phyloP scores from a whole-genome alignment of 2,113 vertebrate genomes.

The Mixornis gularis region DNA sequence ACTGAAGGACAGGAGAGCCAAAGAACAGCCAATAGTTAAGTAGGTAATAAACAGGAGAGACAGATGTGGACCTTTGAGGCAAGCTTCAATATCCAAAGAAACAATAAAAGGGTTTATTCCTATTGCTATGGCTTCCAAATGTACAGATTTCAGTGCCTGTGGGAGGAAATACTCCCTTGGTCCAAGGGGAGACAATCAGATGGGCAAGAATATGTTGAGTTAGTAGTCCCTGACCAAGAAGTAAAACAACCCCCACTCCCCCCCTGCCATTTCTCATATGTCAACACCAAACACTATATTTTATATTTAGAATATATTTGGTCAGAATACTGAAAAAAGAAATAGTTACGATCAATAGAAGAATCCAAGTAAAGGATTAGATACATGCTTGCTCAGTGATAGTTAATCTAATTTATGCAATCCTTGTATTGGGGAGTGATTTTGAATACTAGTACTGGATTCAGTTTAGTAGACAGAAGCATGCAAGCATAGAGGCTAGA shows the following conservation, averaged over 20 bases:
- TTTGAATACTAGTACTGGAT: neutral
- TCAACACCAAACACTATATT: neutral
- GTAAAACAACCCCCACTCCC: neutral
- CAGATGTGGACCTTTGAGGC: neutral
- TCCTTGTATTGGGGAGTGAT: neutral
- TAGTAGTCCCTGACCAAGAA: neutral
- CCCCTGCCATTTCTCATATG: neutral
- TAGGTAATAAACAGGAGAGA: neutral
- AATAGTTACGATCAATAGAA: neutral
- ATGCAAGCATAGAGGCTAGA: neutral
- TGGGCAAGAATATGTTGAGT: neutral
- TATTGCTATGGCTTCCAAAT: neutral
- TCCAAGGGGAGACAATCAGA: neutral
- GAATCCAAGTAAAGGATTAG: neutral
- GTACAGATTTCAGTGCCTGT: neutral
- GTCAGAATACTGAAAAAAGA: neutral
- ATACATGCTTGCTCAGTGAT: neutral
- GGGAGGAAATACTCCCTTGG: neutral
- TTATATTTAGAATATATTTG: neutral
- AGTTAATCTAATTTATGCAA: neutral
- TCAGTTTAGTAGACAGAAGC: neutral
- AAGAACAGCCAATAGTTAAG: neutral
- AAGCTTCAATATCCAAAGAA: neutral
- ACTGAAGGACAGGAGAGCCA: conserved; percentile 35
- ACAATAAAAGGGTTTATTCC: neutral